Percentiles rank a stretch among this genome's conserved stretches.
Evolutionary conservation across 2,888 invertebrate species (phyloP).

Genomic region (Graphium colonna): DNA sequence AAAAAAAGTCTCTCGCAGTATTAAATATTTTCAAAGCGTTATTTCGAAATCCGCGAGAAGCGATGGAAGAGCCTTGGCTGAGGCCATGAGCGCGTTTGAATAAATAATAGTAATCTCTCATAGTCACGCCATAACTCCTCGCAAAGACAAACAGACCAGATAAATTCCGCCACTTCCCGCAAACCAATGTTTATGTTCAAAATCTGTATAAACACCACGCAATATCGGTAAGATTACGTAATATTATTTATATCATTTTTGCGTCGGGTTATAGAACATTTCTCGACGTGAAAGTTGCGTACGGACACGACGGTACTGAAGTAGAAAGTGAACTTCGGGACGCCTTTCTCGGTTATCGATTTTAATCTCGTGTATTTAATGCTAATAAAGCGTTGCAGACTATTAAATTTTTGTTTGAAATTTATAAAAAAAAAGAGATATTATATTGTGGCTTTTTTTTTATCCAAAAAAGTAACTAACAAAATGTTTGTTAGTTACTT

Average conservation of each 20-base stretch:
- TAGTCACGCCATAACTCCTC: neutral
- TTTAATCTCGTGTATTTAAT: conserved; percentile 18
- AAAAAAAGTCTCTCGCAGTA: neutral
- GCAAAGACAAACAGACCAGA: conserved; percentile 14
- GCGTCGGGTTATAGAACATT: conserved; percentile 31
- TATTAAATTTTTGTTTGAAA: conserved; percentile 1
- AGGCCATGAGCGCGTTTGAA: conserved; percentile 9
- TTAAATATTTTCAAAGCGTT: neutral
- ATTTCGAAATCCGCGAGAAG: neutral
- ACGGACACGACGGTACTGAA: conserved; percentile 26
- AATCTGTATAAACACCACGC: neutral
- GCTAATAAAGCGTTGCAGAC: neutral
- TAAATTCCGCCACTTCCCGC: conserved; percentile 12
- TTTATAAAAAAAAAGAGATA: too few species aligned
- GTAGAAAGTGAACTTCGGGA: conserved; percentile 34
- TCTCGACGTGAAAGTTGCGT: conserved; percentile 36
- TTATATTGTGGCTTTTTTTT: too few species aligned
- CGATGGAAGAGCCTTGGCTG: conserved; percentile 3
- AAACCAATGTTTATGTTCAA: conserved; percentile 8
- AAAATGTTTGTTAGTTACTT: too few species aligned
- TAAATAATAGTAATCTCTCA: conserved; percentile 13
- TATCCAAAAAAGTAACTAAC: too few species aligned
- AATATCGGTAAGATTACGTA: conserved; percentile 6
- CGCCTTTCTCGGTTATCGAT: conserved; percentile 27
- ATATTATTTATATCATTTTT: conserved; percentile 14